Base-by-base conservation (phyloP, 1,140 invertebrate species). In the Brachionus calyciflorus region DNA sequence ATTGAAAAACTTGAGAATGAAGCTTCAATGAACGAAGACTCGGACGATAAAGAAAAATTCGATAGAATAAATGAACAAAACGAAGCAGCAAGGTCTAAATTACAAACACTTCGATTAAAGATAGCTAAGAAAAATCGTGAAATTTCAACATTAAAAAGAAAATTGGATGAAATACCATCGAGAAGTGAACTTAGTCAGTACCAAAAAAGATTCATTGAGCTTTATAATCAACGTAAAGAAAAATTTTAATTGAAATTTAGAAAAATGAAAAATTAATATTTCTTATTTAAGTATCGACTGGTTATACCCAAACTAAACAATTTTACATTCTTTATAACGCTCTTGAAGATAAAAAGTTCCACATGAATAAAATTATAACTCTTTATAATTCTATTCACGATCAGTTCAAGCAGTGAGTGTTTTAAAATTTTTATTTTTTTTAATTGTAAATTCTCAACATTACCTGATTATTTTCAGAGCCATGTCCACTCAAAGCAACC, bases 311-410 rank as follows among this genome's bases (percentile, higher is more conserved):
- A 88, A 97, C 94, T 0, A 97, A 97, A 84, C 93, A 97, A 86
- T 96, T 94, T 87, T 98, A 94, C 82, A 95, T 92, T 30, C 87
- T 97, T 68, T 95, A 96, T 83, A 98, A 98, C 85, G 94, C 92
- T 4, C 86, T 98, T n/a, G 91, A 94, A 83, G 94, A 97, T 85
- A 92, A 92, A 3, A 92, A 93, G 83, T 86, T 91, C 28, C 97
- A 96, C 85, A 88, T 96, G 78, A 90, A 90, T 53, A 96, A 94
- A 83, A 94, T 98, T 86, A 87, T 96, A 6, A 83, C 90, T 21
- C 85, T 98, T 46, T 84, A 98, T 5, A 96, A 97, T 87, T 97
- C 94, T 0, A 94, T 98, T 78, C 89, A 93, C 79, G 93, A 97
- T 80, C 94, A 91, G 83, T 96, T 94, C 86, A 89, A 90, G 78